Percentiles rank a stretch among this genome's conserved stretches.
phyloP scores from a whole-genome alignment of 2,797 vertebrate species.

The Tolypeutes matacus region DNA sequence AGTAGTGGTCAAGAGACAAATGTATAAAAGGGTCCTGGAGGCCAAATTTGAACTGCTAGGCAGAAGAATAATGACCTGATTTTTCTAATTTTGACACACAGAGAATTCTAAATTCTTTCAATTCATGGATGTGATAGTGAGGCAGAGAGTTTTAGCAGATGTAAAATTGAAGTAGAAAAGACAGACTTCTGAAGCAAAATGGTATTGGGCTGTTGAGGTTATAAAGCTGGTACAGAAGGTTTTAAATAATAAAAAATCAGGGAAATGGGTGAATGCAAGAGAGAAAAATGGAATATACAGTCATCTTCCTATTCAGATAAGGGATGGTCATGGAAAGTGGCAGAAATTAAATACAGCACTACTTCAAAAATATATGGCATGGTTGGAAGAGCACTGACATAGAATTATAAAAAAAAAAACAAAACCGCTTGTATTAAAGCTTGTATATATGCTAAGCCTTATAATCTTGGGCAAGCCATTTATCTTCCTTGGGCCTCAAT shows the following conservation, averaged over 20 bases:
- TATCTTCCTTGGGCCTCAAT: slow-evolving; percentile 47
- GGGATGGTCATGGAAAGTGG: slow-evolving; percentile 13
- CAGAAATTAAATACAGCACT: slow-evolving; percentile 7
- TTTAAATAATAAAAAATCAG: slow-evolving; percentile 53
- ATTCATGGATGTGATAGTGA: slow-evolving; percentile 4
- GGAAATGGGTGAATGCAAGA: slow-evolving; percentile 19
- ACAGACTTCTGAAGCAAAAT: slow-evolving; percentile 32
- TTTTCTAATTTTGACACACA: slow-evolving; percentile 49
- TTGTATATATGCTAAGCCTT: background rate
- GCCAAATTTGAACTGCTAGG: slow-evolving; percentile 34
- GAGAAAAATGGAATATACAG: slow-evolving; percentile 19
- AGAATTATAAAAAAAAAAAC: background rate
- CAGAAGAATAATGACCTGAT: background rate
- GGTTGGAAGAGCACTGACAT: slow-evolving; percentile 2
- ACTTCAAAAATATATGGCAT: background rate
- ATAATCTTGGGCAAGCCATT: slow-evolving; percentile 38
- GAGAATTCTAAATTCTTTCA: background rate
- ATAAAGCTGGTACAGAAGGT: slow-evolving; percentile 37
- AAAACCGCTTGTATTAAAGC: background rate
- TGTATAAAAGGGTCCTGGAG: background rate
- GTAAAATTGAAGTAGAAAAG: slow-evolving; percentile 29
- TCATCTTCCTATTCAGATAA: slow-evolving; percentile 20
- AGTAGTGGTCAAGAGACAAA: slow-evolving; percentile 31
- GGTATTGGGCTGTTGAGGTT: background rate
- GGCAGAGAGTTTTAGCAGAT: slow-evolving; percentile 34